These are phyloP conservation scores for Bombus superbus DNA, from an alignment of 1,140 invertebrate species.

Conservation along the genomic window DNA sequence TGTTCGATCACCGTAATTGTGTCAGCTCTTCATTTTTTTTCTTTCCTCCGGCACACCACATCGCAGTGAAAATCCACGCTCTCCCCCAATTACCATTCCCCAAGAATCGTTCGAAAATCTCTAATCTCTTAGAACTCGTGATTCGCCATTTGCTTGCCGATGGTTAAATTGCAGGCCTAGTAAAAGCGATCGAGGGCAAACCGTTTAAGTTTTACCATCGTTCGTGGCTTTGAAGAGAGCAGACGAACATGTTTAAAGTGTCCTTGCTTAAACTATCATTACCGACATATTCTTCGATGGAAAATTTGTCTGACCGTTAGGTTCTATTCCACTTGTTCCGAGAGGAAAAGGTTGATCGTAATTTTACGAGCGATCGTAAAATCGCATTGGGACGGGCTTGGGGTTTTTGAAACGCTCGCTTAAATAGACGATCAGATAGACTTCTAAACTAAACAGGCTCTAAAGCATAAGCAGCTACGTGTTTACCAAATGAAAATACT, in stretches of 20 bases:
- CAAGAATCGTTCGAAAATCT: background rate
- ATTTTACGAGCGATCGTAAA: constrained; percentile 9
- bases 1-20: constrained; percentile 1
- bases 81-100: background rate
- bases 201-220: background rate
- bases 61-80: constrained; percentile 22
- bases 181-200: too few relatives aligned
- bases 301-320: background rate
- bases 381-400: background rate
- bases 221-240: background rate
- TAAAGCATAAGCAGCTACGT: too few relatives aligned
- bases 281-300: too few relatives aligned
- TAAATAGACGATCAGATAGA: too few relatives aligned
- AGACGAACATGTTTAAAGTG: background rate
- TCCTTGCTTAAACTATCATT: background rate
- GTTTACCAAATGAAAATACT: too few relatives aligned
- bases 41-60: background rate
- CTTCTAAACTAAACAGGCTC: too few relatives aligned
- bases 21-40: background rate
- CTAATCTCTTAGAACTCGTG: background rate
- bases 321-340: background rate
- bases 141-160: background rate
- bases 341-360: background rate
- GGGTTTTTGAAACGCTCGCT: background rate
- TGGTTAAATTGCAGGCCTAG: too few relatives aligned